Percentiles rank a stretch among this genome's conserved stretches.
phyloP scores from a whole-genome alignment of 2,113 vertebrate genomes.

The Menura novaehollandiae region DNA sequence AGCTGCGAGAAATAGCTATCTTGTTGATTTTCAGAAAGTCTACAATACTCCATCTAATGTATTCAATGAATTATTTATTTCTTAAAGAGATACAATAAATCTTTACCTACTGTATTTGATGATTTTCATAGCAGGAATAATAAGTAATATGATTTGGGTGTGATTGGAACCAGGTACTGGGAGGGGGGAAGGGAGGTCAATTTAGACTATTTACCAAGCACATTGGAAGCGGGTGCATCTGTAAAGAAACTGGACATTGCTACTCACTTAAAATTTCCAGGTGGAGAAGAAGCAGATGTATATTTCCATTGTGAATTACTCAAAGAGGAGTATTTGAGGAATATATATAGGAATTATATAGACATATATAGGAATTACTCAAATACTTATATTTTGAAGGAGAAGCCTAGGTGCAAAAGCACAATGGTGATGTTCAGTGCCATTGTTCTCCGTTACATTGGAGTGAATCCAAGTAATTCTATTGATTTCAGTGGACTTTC shows the following conservation, averaged over 20 bases:
- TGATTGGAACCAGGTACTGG: constrained; percentile 46
- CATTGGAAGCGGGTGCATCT: not conserved
- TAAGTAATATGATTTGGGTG: constrained; percentile 62
- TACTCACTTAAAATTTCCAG: not conserved
- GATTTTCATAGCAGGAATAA: constrained; percentile 70
- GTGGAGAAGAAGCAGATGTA: not conserved
- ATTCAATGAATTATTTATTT: constrained; percentile 72
- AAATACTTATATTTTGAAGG: not conserved
- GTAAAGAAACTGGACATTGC: not conserved
- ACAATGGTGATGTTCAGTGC: not conserved
- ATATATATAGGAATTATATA: no score
- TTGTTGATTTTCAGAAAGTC: constrained; percentile 63
- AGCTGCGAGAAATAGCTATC: constrained; percentile 40
- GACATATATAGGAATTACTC: no score
- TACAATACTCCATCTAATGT: constrained; percentile 63
- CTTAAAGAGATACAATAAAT: constrained; percentile 69
- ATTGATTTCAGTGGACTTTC: constrained; percentile 48
- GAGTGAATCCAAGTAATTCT: constrained; percentile 38
- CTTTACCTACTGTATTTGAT: constrained; percentile 65
- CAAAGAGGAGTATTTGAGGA: no score
- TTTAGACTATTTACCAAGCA: constrained; percentile 28
- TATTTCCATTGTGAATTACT: no score
- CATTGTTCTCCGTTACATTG: not conserved
- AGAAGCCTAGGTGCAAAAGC: constrained; percentile 12
- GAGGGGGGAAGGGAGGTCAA: constrained; percentile 8